phyloP scores from a whole-genome alignment of 2,113 vertebrate genomes.

The Archilochus colubris region DNA sequence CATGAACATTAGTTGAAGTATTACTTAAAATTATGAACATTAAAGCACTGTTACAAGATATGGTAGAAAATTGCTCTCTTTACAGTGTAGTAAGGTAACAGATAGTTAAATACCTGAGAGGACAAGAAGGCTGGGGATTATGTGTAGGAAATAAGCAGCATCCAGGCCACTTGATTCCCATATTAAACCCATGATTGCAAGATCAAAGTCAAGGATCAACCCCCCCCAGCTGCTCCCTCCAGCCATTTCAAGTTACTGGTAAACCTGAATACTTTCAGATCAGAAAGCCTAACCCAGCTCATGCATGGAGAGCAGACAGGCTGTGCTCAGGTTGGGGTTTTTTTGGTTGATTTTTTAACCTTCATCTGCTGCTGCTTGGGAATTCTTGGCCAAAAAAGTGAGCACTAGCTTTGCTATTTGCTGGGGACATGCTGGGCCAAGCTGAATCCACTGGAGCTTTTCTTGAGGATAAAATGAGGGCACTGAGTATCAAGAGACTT shows the following conservation, averaged over 20 bases:
- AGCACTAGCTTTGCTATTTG: neutral
- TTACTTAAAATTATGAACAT: neutral
- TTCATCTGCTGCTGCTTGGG: neutral
- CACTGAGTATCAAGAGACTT: neutral
- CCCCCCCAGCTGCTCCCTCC: neutral
- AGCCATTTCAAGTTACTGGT: neutral
- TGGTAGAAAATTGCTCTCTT: neutral
- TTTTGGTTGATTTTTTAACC: neutral
- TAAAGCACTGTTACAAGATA: neutral
- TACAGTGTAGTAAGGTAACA: neutral
- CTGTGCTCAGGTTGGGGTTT: neutral
- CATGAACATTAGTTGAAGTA: neutral
- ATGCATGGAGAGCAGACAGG: accelerated
- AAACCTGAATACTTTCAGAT: neutral
- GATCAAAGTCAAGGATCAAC: neutral
- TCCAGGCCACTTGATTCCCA: neutral
- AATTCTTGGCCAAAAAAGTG: neutral
- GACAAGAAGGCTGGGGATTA: neutral
- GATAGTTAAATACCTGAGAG: neutral
- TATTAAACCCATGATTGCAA: neutral
- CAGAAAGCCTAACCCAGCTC: neutral
- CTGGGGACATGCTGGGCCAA: neutral
- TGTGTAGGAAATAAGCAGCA: neutral
- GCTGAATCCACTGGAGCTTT: neutral
- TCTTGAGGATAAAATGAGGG: neutral